Base-by-base conservation (phyloP, 2,113 vertebrate genomes). In the Charina bottae region DNA sequence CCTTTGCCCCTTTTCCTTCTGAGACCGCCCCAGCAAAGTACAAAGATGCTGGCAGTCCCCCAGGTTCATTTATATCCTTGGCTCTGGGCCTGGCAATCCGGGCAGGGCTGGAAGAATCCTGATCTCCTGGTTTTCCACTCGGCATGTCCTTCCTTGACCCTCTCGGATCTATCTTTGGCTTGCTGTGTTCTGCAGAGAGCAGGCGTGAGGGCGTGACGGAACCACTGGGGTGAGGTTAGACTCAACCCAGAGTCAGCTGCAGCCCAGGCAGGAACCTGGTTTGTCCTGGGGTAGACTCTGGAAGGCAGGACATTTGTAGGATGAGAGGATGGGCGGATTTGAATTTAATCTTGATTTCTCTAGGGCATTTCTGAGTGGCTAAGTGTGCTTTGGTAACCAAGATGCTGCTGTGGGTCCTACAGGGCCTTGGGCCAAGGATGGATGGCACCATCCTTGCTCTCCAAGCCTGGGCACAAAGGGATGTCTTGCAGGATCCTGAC, bases 141-240 rank as follows among this genome's bases (percentile, higher is more conserved):
- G 0, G 19, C 58, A 2, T 54, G 28, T 64, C 58, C 83, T 64
- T 62, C 83, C 12, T 85, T 86, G 42, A 85, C 83, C 58, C 59
- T 26, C 83, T n/a, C 37, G 2, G 83, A 54, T 85, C 90, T 91
- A 91, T 91, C 90, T 91, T 91, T 64, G 90, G 83, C 84, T 46
- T 49, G 28, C 59, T 64, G 58, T 59, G 19, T 85, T 64, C 59
- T 54, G 90, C 46, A 85, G 37, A 23, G 24, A 53, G 28, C 72
- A 33, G 21, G 10, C 13, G 0, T 37, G n/a, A 23, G 21, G n/a
- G 59, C 6, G 9, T 33, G 6, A 49, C 17, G 19, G n/a, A 26
- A 42, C 19, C 55, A 42, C 26, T 0, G n/a, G 24, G 21, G 13
- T 37, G 85, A 28, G 24, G 23, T 78, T 72, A 84, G 7, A n/a